Base-by-base conservation (phyloP, 2,888 invertebrate species). In the Pyrgus malvae region DNA sequence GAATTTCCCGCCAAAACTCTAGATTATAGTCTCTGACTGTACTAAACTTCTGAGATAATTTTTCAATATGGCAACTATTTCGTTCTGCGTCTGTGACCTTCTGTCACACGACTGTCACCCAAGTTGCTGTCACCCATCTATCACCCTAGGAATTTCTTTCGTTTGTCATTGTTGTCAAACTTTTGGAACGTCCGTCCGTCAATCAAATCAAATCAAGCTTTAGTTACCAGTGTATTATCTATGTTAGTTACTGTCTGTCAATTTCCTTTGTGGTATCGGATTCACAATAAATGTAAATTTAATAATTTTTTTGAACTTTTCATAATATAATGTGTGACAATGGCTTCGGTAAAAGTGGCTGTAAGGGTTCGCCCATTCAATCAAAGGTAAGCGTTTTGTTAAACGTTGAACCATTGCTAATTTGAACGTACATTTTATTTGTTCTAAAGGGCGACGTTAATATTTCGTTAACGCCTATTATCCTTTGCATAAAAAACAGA, bases 311-410 rank as follows among this genome's bases (percentile, higher is more conserved):
- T 64, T 63, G 69, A 71, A 68, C 68, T 73, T 74, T 74, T 82
- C 68, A 76, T 69, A 79, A 80, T 83, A 90, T 90, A 89, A 90
- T 90, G 90, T 81, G 85, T 83, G 80, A 91, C 76, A 86, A 96
- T 97, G 97, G 97, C 97, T 78, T 97, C 97, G 71, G 95, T 97
- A 74, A 96, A 96, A 92, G 97, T 97, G 79, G 97, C 96, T 75
- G 96, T 96, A 70, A 93, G 96, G 91, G 96, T 96, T 87, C 94
- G 96, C 80, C 96, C 96, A 85, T 96, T 96, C 89, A 96, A 96
- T 91, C 93, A 95, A 89, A 95, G 96, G 96, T 96, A 79, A 76
- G 82, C 50, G 14, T 62, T 57, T 41, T 57, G 23, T 55, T 50
- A 58, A 61, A 61, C 55, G 59, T 58, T 55, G 62, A 68, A 67